Conservation (phyloP, 92 coral and sea anemone genomes). For the Pocillopora grandis region DNA sequence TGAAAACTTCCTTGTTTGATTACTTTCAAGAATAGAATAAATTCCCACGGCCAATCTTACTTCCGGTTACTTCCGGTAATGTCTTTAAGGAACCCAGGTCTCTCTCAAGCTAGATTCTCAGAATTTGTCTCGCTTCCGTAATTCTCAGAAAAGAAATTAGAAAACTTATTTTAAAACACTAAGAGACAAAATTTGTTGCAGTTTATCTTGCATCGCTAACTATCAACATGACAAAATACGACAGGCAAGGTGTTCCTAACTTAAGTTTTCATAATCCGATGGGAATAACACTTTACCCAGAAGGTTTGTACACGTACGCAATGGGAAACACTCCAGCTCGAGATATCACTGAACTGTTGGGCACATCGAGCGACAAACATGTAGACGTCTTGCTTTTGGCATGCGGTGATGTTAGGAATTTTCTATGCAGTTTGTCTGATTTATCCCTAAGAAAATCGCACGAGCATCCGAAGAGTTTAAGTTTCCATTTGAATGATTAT, state of each 20-base stretch:
- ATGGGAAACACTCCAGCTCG: conserved; percentile 62
- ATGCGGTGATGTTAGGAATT: conserved; percentile 66
- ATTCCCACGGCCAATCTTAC: no score
- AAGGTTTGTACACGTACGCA: conserved; percentile 49
- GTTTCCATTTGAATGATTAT: conserved; percentile 64
- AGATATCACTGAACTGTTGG: conserved; percentile 45
- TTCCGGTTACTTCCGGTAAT: no score
- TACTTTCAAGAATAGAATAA: no score
- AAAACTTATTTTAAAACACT: no score
- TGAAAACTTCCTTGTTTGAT: no score
- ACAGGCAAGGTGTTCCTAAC: conserved; percentile 53
- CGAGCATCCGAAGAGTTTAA: conserved; percentile 40
- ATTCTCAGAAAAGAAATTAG: background rate
- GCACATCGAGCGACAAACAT: conserved; percentile 31
- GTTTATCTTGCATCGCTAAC: background rate
- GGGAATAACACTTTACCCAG: conserved; percentile 33
- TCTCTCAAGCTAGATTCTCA: conserved; percentile 9
- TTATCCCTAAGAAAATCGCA: conserved; percentile 45
- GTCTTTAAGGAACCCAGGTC: conserved; percentile 9
- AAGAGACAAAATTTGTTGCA: background rate
- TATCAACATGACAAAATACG: conserved; percentile 40
- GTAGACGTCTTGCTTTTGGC: conserved; percentile 59
- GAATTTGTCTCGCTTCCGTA: no score
- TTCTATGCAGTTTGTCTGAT: conserved; percentile 61
- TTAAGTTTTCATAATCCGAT: conserved; percentile 59